Evolutionary conservation across 2,888 invertebrate species (phyloP).

Genomic region (Watsonalla cultraria): DNA sequence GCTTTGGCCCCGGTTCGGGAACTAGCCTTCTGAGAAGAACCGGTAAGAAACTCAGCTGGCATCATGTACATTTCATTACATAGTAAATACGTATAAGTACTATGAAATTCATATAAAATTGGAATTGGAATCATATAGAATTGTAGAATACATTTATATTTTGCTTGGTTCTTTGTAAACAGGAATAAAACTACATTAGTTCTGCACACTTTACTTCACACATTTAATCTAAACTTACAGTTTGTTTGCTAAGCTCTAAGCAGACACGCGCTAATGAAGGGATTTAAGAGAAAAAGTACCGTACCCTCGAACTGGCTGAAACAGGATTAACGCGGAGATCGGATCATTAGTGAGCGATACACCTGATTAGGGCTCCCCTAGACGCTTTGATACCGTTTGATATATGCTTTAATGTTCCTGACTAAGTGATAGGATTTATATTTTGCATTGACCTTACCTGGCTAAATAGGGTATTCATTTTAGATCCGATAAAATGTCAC

Average conservation of each 20-base stretch:
- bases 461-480: neutral
- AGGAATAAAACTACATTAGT: constrained; percentile 1
- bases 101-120: too few relatives aligned
- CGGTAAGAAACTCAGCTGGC: too few relatives aligned
- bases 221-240: constrained; percentile 8
- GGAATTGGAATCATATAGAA: too few relatives aligned
- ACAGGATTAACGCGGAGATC: constrained; percentile 61
- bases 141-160: too few relatives aligned
- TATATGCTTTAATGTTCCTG: constrained; percentile 39
- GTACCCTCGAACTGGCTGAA: constrained; percentile 45
- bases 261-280: constrained; percentile 62
- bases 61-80: too few relatives aligned
- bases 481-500: neutral
- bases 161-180: neutral
- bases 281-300: constrained; percentile 69
- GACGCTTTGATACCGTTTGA: constrained; percentile 47
- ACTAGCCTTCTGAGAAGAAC: too few relatives aligned
- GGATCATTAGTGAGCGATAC: constrained; percentile 68
- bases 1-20: too few relatives aligned
- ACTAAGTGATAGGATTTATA: constrained; percentile 27
- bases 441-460: constrained; percentile 5
- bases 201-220: neutral
- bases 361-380: constrained; percentile 55
- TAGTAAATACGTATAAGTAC: too few relatives aligned
- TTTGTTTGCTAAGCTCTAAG: constrained; percentile 46